Percentiles rank a stretch among this genome's conserved stretches.
phyloP scores from a whole-genome alignment of 2,797 vertebrate species.

The Prionace glauca region DNA sequence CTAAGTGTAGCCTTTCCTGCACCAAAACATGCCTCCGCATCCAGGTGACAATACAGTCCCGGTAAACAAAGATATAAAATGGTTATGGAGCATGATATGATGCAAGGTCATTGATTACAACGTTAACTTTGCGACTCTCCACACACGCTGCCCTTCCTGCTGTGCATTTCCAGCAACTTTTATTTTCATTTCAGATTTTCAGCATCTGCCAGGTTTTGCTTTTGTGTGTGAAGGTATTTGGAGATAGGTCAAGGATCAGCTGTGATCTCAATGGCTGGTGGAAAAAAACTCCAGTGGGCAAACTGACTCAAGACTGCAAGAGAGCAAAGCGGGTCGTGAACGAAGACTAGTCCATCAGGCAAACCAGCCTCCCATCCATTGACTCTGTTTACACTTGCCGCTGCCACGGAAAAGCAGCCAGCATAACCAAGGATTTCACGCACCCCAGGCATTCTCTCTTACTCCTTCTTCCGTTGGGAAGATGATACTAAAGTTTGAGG shows the following conservation, averaged over 20 bases:
- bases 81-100: background rate
- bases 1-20: no score
- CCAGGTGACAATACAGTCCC: background rate
- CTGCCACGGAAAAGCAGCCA: no score
- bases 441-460: no score
- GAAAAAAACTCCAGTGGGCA: background rate
- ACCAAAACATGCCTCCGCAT: background rate
- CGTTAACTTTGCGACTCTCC: background rate
- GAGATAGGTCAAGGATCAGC: no score
- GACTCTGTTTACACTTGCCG: no score
- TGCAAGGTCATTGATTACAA: background rate
- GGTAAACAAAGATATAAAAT: background rate
- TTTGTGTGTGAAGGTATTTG: background rate
- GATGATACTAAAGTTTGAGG: no score
- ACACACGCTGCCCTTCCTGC: background rate
- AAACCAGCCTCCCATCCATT: no score
- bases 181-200: background rate
- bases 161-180: background rate
- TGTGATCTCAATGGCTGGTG: background rate
- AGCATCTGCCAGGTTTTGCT: background rate
- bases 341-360: no score
- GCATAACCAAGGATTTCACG: no score
- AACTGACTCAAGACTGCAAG: background rate
- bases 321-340: no score
- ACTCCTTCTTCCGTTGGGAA: no score